Base-by-base conservation (phyloP, 2,888 invertebrate species). In the Hypomecis atomaria region DNA sequence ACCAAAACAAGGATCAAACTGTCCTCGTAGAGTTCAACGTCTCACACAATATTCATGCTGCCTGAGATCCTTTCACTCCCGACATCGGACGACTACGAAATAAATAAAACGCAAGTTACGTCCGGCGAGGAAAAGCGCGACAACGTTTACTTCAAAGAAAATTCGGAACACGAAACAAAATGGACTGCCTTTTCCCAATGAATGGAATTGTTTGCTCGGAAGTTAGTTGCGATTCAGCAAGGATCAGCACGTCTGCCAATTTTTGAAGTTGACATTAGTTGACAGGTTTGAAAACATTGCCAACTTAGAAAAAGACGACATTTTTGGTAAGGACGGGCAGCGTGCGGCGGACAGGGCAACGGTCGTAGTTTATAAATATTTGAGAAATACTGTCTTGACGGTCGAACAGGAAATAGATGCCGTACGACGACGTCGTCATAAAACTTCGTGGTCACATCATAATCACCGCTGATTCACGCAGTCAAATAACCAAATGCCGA, bases 11-110 rank as follows among this genome's bases (percentile, higher is more conserved):
- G 81, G 85, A 86, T 83, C 78, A 71, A 69, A 70, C 73, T 78
- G 84, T 83, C 79, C 81, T 80, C 73, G 66, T 71, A 71, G 70
- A 70, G 70, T 70, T 69, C 75, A 49, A 77, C 65, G 75, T 79
- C 77, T 86, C 82, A 90, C 85, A 82, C 83, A 78, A 83, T 70
- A 84, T 73, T 82, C 90, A 91, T 90, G 75, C 81, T 89, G 83
- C 75, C 71, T 73, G 70, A 76, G 71, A 71, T 78, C 81, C 82
- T 83, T 86, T 88, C 87, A 89, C 85, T 85, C 76, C 75, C 78
- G 80, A 78, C 79, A 70, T 71, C 75, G 76, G 82, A 79, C 78
- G 76, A 81, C 79, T 83, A 81, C 77, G 86, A n/a, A 13, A 50
- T 6, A 37, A 86, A 81, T 78, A 82, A 84, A 78, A 82, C 76